phyloP scores from a whole-genome alignment of 2,797 vertebrate genomes.

The Lycodopsis pacificus region DNA sequence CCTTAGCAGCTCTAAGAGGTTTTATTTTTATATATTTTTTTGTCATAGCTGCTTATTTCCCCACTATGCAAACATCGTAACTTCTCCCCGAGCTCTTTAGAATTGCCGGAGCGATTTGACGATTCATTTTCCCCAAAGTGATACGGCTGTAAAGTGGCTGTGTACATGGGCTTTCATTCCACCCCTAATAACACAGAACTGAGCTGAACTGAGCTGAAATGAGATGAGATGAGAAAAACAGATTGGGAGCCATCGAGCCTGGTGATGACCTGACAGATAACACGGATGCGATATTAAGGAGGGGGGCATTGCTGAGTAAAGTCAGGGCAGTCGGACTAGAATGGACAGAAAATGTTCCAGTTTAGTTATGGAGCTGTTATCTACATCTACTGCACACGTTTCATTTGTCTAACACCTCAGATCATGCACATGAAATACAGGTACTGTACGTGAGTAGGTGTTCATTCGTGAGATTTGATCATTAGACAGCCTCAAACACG shows the following conservation, averaged over 20 bases:
- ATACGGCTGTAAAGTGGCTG: slow-evolving; percentile 65
- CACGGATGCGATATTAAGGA: slow-evolving; percentile 39
- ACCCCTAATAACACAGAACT: slow-evolving; percentile 57
- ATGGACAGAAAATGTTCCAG: not conserved
- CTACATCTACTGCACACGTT: too few species aligned
- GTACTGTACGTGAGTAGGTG: not conserved
- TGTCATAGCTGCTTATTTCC: slow-evolving; percentile 63
- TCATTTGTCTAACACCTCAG: not conserved
- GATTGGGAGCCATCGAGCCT: slow-evolving; percentile 48
- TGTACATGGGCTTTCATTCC: slow-evolving; percentile 62
- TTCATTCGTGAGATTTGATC: not conserved
- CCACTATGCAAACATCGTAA: slow-evolving; percentile 59
- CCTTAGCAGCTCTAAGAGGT: slow-evolving; percentile 50
- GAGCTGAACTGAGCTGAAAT: slow-evolving; percentile 60
- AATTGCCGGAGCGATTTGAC: slow-evolving; percentile 63
- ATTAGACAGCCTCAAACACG: not conserved
- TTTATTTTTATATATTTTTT: not conserved
- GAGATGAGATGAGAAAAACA: slow-evolving; percentile 69
- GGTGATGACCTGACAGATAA: slow-evolving; percentile 55
- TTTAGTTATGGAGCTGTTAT: not conserved
- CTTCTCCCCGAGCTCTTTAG: slow-evolving; percentile 57
- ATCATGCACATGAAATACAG: not conserved
- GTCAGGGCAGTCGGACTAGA: slow-evolving; percentile 31
- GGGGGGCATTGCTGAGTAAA: slow-evolving; percentile 28
- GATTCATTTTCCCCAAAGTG: slow-evolving; percentile 66